phyloP scores from a whole-genome alignment of 2,113 vertebrate species.

The Peromyscus maniculatus region DNA sequence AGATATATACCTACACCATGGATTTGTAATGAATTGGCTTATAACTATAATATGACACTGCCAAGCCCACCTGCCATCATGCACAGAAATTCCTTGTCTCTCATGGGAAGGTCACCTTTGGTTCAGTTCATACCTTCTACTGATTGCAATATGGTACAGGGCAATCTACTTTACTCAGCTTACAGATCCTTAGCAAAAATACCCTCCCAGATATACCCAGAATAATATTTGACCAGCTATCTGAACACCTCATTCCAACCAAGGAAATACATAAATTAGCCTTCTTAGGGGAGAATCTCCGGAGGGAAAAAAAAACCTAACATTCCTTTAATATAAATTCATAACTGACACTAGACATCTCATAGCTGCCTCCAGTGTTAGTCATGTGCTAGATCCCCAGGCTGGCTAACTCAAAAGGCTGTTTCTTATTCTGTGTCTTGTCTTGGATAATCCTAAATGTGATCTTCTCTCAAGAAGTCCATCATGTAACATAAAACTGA shows the following conservation, averaged over 20 bases:
- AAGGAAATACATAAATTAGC: background rate
- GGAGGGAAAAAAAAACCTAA: background rate
- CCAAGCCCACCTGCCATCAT: background rate
- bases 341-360: fast-evolving
- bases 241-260: background rate
- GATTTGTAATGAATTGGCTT: background rate
- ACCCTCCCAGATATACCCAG: background rate
- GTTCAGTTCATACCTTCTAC: background rate
- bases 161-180: background rate
- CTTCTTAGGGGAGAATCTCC: no score
- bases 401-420: background rate
- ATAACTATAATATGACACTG: background rate
- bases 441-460: background rate
- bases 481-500: background rate
- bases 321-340: no score
- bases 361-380: background rate
- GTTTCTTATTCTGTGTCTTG: background rate
- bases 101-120: background rate
- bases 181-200: background rate
- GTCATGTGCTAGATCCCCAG: background rate
- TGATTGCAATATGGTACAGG: background rate
- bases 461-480: background rate
- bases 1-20: background rate
- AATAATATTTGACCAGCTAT: background rate
- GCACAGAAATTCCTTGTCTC: background rate